These are phyloP conservation scores for Rhaphigaster nebulosa DNA, from an alignment of 2,888 invertebrate genomes.

Conservation along the genomic window DNA sequence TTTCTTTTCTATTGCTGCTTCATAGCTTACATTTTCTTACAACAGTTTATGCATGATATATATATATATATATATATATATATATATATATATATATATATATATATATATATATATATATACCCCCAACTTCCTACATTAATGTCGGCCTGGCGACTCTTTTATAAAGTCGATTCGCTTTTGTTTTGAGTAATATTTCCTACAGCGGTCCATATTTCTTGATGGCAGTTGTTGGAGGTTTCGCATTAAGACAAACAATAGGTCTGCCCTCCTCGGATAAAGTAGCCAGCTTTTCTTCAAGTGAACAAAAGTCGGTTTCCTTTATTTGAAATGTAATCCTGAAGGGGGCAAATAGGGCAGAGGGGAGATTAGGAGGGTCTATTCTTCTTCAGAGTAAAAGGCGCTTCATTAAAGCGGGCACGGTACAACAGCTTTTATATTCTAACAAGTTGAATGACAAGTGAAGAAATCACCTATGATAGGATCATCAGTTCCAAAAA, in stretches of 20 bases:
- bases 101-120: too few relatives aligned
- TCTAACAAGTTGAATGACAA: not conserved
- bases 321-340: constrained; percentile 35
- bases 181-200: not conserved
- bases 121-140: not conserved
- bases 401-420: not conserved
- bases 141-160: not conserved
- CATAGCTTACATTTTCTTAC: too few relatives aligned
- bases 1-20: too few relatives aligned
- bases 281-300: constrained; percentile 26
- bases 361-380: not conserved
- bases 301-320: constrained; percentile 1
- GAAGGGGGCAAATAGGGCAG: constrained; percentile 11
- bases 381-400: not conserved
- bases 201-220: not conserved
- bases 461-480: not conserved
- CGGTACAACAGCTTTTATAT: not conserved
- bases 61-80: too few relatives aligned
- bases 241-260: not conserved
- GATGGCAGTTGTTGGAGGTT: not conserved
- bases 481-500: too few relatives aligned
- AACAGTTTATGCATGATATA: too few relatives aligned
- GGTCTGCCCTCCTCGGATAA: not conserved
- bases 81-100: too few relatives aligned
- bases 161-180: not conserved